These are phyloP conservation scores for Rhopalosiphum nymphaeae DNA, from an alignment of 2,888 invertebrate genomes.

Conservation along the genomic window DNA sequence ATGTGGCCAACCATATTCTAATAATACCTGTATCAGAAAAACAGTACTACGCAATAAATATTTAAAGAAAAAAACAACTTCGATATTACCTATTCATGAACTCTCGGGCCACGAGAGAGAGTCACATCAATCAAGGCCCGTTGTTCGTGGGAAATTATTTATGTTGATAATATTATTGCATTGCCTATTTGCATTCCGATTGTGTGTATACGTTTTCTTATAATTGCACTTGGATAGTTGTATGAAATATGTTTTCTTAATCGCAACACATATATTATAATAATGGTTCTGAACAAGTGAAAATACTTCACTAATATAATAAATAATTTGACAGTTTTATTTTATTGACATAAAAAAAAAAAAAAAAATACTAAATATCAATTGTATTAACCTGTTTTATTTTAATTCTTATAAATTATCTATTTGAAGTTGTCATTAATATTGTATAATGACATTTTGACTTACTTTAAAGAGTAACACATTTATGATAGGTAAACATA, in stretches of 20 bases:
- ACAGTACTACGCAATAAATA: slow-evolving; percentile 3
- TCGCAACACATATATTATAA: neutral
- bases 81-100: slow-evolving; percentile 14
- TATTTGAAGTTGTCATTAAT: neutral
- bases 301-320: neutral
- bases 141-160: slow-evolving; percentile 45
- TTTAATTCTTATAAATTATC: neutral
- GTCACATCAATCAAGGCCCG: slow-evolving; percentile 40
- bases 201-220: neutral
- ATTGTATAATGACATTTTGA: neutral
- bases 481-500: neutral
- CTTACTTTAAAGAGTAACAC: neutral
- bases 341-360: neutral
- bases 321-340: neutral
- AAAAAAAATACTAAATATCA: neutral
- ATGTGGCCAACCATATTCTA: neutral
- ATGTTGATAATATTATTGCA: slow-evolving; percentile 18
- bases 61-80: neutral
- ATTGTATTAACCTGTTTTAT: neutral
- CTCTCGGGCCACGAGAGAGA: slow-evolving; percentile 38
- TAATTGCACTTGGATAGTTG: neutral
- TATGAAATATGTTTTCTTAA: slow-evolving; percentile 35
- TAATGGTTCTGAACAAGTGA: neutral
- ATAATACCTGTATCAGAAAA: slow-evolving; percentile 26
- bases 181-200: slow-evolving; percentile 18